phyloP scores from a whole-genome alignment of 2,888 invertebrate genomes.

The Baronia brevicornis region DNA sequence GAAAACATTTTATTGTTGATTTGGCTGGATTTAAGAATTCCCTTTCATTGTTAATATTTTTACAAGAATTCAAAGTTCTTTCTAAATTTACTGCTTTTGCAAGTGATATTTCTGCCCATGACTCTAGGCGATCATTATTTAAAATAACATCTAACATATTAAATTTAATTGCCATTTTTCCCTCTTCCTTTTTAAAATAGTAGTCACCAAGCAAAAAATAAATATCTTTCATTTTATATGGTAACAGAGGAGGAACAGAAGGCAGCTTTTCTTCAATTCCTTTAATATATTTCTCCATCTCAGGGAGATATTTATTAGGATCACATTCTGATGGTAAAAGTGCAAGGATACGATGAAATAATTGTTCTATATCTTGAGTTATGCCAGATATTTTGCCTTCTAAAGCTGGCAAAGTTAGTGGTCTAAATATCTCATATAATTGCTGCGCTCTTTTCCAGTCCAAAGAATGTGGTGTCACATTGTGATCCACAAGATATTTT shows the following conservation, averaged over 20 bases:
- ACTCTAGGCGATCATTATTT: conserved; percentile 87
- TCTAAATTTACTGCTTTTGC: conserved; percentile 86
- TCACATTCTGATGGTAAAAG: conserved; percentile 81
- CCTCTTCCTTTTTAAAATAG: conserved; percentile 92
- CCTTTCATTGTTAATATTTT: conserved; percentile 73
- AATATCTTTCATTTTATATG: conserved; percentile 80
- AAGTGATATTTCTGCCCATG: conserved; percentile 94
- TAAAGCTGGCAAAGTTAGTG: conserved; percentile 86
- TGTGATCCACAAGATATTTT: conserved; percentile 83
- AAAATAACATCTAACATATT: conserved; percentile 89
- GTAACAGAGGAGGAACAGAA: conserved; percentile 64
- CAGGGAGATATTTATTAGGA: conserved; percentile 77
- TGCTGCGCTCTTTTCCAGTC: conserved; percentile 85
- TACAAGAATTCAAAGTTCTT: conserved; percentile 85
- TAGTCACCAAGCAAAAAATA: conserved; percentile 95
- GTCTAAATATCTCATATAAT: conserved; percentile 87
- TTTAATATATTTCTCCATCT: conserved; percentile 81
- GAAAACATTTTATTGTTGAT: conserved; percentile 86
- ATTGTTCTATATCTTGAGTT: conserved; percentile 85
- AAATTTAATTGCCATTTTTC: conserved; percentile 83
- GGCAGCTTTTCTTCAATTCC: conserved; percentile 76
- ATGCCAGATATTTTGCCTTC: conserved; percentile 85
- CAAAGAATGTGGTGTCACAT: conserved; percentile 79
- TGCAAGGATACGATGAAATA: conserved; percentile 81
- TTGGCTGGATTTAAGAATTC: conserved; percentile 82